These are phyloP conservation scores for Plebejus argus DNA, from an alignment of 2,888 invertebrate species.

Conservation along the genomic window DNA sequence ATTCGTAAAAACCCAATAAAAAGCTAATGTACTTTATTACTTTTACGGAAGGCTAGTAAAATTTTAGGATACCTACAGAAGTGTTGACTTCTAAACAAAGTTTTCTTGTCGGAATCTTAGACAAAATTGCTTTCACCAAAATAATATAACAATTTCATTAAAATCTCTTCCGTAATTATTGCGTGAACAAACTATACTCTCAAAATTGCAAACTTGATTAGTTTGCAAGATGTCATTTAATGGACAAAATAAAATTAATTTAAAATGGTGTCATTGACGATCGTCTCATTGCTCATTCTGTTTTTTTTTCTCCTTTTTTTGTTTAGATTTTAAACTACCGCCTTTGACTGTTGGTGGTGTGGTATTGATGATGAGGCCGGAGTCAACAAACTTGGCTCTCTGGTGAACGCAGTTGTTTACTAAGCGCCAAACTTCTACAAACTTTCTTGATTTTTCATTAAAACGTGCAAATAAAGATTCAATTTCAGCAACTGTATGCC, in stretches of 20 bases:
- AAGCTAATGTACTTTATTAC: neutral
- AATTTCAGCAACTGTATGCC: constrained; percentile 5
- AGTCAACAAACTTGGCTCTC: constrained; percentile 5
- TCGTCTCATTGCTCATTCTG: too few species aligned
- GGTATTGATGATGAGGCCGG: neutral
- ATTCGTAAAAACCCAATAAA: neutral
- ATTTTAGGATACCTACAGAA: neutral
- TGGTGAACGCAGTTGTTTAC: neutral
- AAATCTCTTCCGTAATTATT: too few species aligned
- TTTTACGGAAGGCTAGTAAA: neutral
- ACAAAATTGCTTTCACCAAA: neutral
- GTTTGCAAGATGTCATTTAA: too few species aligned
- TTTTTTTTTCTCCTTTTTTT: too few species aligned
- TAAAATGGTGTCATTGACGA: too few species aligned
- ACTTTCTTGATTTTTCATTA: constrained; percentile 11
- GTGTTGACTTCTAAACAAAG: neutral
- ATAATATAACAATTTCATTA: too few species aligned
- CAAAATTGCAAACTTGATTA: too few species aligned
- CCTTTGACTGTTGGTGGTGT: neutral
- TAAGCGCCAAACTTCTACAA: neutral
- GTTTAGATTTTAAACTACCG: too few species aligned
- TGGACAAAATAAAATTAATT: too few species aligned
- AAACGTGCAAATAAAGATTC: constrained; percentile 23
- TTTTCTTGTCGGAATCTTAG: neutral
- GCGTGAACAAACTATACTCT: too few species aligned